Evolutionary conservation across 2,113 vertebrate species (phyloP).

Genomic region (Penelope pileata): DNA sequence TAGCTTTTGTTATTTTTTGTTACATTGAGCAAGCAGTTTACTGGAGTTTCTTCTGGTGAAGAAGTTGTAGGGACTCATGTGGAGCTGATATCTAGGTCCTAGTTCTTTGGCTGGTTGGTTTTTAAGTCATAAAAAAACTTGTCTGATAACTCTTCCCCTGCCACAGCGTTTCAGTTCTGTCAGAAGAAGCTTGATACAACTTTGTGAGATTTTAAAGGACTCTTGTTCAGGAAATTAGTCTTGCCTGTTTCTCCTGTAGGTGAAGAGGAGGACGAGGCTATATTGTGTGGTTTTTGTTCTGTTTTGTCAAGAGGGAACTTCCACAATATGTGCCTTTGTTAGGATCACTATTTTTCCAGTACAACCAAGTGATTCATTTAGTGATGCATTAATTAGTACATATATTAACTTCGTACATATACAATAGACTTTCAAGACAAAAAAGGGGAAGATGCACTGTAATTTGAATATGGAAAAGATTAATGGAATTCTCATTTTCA

Average conservation of each 20-base stretch:
- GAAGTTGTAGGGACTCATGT: neutral
- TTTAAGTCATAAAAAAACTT: neutral
- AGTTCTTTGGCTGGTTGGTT: neutral
- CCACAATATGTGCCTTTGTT: neutral
- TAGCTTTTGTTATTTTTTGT: neutral
- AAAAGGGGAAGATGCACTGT: neutral
- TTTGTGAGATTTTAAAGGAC: neutral
- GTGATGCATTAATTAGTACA: neutral
- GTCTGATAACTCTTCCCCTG: neutral
- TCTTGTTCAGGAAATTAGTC: neutral
- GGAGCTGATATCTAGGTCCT: neutral
- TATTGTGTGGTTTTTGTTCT: neutral
- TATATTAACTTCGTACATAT: neutral
- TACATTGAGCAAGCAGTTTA: neutral
- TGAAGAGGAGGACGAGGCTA: neutral
- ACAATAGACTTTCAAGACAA: neutral
- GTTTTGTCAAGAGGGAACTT: neutral
- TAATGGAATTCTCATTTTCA: neutral
- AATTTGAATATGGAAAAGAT: neutral
- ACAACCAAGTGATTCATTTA: neutral
- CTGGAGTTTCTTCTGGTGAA: neutral
- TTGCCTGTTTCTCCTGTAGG: neutral
- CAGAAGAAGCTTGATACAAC: neutral
- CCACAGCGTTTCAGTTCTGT: neutral
- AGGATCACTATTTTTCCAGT: neutral